phyloP scores from a whole-genome alignment of 2,113 vertebrate species.

The Rhineura floridana region DNA sequence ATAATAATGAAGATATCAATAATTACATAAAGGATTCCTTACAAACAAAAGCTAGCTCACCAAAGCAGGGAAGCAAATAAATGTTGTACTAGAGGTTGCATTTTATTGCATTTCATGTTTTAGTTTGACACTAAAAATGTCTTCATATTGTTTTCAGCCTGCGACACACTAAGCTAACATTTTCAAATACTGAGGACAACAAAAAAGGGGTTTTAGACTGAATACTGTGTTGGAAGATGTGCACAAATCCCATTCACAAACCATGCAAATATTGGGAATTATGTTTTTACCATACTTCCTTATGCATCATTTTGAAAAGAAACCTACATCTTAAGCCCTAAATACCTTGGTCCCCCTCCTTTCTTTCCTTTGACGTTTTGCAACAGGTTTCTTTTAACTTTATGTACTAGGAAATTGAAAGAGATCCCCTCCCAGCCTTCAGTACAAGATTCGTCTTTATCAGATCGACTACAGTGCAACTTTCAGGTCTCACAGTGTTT shows the following conservation, averaged over 20 bases:
- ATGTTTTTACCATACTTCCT: neutral
- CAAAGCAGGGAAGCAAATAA: constrained; percentile 18
- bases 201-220: constrained; percentile 26
- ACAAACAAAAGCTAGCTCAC: neutral
- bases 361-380: constrained; percentile 59
- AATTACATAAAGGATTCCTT: constrained; percentile 4
- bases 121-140: constrained; percentile 6
- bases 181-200: constrained; percentile 50
- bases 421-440: neutral
- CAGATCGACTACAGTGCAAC: constrained; percentile 36
- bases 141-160: constrained; percentile 33
- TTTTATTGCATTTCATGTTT: neutral
- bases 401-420: constrained; percentile 49
- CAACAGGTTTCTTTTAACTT: constrained; percentile 47
- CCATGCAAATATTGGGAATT: constrained; percentile 33
- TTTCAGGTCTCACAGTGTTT: constrained; percentile 49
- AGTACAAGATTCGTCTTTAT: constrained; percentile 38
- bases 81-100: neutral
- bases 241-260: constrained; percentile 47
- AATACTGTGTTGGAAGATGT: constrained; percentile 2
- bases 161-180: constrained; percentile 24
- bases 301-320: constrained; percentile 44
- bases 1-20: constrained; percentile 24
- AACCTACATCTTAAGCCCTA: constrained; percentile 38
- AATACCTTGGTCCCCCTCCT: constrained; percentile 38